Conservation (phyloP, 2,113 vertebrate species). For the Amazona vittata region DNA sequence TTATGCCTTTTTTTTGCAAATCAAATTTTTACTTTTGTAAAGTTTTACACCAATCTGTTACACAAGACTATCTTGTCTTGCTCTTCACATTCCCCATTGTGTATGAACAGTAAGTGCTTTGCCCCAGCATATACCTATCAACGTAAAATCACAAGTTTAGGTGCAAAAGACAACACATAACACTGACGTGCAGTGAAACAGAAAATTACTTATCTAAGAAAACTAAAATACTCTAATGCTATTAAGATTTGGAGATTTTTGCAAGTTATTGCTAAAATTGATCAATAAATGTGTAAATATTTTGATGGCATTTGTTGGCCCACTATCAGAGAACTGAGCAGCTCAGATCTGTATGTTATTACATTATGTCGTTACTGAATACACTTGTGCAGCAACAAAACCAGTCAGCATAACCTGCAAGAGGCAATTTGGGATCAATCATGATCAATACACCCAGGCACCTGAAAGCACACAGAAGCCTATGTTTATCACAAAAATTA, state of each 20-base stretch:
- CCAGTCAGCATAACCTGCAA: neutral
- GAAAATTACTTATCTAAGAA: neutral
- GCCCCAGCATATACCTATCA: neutral
- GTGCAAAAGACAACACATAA: neutral
- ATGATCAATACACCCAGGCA: neutral
- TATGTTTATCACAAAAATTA: neutral
- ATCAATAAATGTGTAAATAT: neutral
- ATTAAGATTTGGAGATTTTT: neutral
- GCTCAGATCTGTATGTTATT: neutral
- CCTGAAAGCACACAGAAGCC: neutral
- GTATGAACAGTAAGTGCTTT: neutral
- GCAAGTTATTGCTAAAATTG: neutral
- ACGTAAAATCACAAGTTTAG: neutral
- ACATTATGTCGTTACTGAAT: neutral
- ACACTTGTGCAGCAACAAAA: neutral
- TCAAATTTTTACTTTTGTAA: neutral
- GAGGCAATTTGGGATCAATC: rapidly evolving
- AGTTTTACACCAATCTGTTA: neutral
- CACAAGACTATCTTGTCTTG: neutral
- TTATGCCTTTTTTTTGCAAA: neutral
- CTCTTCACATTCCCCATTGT: neutral
- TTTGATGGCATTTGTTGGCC: neutral
- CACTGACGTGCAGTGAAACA: neutral
- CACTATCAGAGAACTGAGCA: neutral
- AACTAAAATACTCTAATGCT: neutral